Base-by-base conservation (phyloP, 2,113 vertebrate genomes). In the Andinoacara biseriatus region DNA sequence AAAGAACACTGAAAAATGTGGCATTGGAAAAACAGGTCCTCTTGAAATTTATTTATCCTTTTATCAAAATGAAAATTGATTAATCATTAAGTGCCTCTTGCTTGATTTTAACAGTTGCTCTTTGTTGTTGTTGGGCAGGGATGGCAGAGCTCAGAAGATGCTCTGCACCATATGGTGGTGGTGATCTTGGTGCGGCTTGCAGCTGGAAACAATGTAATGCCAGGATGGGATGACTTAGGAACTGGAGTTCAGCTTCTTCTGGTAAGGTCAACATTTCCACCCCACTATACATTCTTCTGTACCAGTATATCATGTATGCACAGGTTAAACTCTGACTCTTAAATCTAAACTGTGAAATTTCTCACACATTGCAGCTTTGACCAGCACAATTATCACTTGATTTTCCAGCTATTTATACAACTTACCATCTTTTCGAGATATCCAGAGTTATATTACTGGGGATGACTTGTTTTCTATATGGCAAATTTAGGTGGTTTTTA, bases 121-220 rank as follows among this genome's bases (percentile, higher is more conserved):
- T 5, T 78, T 85, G n/a, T 52, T 72, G 43, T 52, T 85, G 61
- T 83, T 94, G 52, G 85, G 80, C 86, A 99, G 98, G 96, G 97
- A 56, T 99, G 98, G 98, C 98, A 99, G 92, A 96, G 95, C 88
- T 97, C 98, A 83, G 98, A 99, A 85, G 96, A 96, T 69, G 97
- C 97, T 61, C 91, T 99, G 40, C 86, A 99, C 31, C 98, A 99
- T 85, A 96, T 96, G 87, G 97, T 94, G 56, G 83, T 97, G 78
- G 95, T 99, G 43, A 95, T 97, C 40, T 11, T 95, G 61, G 90
- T 96, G 77, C 96, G 95, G 43, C 92, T 97, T 76, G 43, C 95
- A 58, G 92, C 95, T 79, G 91, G 95, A 67, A 94, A 89, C 83
- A 86, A 91, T 61, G 92, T 91, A 9, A 63, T 96, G 2, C 96